phyloP scores from a whole-genome alignment of 1,140 invertebrate genomes.

The Monomorium pharaonis region DNA sequence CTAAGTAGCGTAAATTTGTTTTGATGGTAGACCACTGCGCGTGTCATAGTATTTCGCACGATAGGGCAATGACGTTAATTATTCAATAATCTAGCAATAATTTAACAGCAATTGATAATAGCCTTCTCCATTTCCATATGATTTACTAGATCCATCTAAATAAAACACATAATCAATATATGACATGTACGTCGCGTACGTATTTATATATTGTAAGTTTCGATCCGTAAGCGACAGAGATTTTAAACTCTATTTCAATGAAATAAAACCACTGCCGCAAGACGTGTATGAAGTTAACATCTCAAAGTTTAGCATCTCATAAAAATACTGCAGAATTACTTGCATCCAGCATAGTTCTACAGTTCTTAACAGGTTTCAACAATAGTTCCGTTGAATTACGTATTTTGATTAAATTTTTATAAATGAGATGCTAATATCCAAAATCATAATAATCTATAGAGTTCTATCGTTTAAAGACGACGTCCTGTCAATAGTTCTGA shows the following conservation, averaged over 20 bases:
- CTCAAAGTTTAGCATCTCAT: no score
- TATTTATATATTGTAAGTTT: slow-evolving; percentile 14
- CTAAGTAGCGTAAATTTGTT: slow-evolving; percentile 54
- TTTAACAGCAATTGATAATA: slow-evolving; percentile 11
- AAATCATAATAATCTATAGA: no score
- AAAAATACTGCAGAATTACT: no score
- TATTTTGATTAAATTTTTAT: no score
- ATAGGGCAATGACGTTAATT: slow-evolving; percentile 1
- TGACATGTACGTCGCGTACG: not conserved
- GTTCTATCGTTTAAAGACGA: no score
- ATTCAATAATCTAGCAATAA: slow-evolving; percentile 19
- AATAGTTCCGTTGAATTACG: no score
- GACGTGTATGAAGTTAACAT: no score
- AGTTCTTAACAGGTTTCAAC: no score
- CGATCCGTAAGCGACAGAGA: not conserved
- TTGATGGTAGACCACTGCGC: slow-evolving; percentile 5
- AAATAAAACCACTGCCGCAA: not conserved
- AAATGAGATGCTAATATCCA: no score
- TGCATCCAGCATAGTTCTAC: no score
- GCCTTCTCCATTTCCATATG: not conserved
- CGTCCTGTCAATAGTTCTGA: no score
- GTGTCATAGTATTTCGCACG: slow-evolving; percentile 24
- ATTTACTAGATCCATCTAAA: not conserved
- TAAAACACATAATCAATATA: slow-evolving; percentile 8
- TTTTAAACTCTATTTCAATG: slow-evolving; percentile 6